These are phyloP conservation scores for Seriola rivoliana DNA, from an alignment of 2,113 vertebrate genomes.

Conservation along the genomic window DNA sequence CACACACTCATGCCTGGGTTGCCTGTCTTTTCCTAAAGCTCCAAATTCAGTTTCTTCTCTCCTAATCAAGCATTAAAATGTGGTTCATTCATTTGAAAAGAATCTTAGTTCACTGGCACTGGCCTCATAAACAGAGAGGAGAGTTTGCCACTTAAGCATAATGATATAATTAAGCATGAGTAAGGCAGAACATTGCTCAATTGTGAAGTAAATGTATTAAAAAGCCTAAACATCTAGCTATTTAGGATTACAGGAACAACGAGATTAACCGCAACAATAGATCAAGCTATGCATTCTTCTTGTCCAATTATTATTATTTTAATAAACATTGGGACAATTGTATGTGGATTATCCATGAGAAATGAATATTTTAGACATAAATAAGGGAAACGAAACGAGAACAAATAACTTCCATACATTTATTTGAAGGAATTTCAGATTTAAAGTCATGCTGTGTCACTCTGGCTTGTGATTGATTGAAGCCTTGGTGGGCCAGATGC, in stretches of 20 bases:
- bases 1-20: constrained; percentile 10
- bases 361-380: constrained; percentile 41
- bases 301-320: constrained; percentile 44
- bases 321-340: constrained; percentile 60
- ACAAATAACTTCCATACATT: constrained; percentile 10
- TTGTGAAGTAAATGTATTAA: constrained; percentile 69
- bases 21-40: constrained; percentile 4
- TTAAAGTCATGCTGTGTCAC: constrained; percentile 17
- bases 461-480: constrained; percentile 62
- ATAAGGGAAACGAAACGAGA: constrained; percentile 10
- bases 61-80: constrained; percentile 55
- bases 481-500: constrained; percentile 51
- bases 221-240: constrained; percentile 61
- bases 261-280: constrained; percentile 70
- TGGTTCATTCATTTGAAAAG: constrained; percentile 51
- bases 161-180: constrained; percentile 65
- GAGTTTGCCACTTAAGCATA: constrained; percentile 57
- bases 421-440: constrained; percentile 24
- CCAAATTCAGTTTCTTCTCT: constrained; percentile 23
- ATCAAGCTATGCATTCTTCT: constrained; percentile 54
- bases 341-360: constrained; percentile 60
- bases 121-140: constrained; percentile 53
- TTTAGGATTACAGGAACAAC: constrained; percentile 77
- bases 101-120: constrained; percentile 42
- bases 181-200: constrained; percentile 51